Evolutionary conservation across 2,797 vertebrate genomes (phyloP).

Genomic region (Xiphophorus birchmanni): DNA sequence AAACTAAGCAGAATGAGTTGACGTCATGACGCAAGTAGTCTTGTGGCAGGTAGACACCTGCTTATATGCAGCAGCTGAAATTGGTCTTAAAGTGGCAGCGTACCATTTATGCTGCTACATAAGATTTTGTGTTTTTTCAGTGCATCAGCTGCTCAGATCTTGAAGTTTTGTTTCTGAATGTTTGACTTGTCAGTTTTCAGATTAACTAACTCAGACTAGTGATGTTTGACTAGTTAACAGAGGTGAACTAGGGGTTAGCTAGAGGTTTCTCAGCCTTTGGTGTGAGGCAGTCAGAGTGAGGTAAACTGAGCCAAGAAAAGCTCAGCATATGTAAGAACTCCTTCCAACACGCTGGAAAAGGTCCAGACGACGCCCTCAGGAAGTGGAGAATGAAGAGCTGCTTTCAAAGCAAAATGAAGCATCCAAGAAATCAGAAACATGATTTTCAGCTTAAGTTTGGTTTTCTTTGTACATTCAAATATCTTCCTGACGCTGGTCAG

Average conservation of each 20-base stretch:
- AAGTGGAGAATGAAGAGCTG: conserved; percentile 6
- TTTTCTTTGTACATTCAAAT: not conserved
- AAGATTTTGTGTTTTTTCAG: not conserved
- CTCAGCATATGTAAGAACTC: not conserved
- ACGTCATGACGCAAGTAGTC: too few relatives aligned
- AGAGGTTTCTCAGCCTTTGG: not conserved
- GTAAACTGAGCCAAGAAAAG: not conserved
- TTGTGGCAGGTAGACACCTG: too few relatives aligned
- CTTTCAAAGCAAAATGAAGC: not conserved
- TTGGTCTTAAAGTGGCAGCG: too few relatives aligned
- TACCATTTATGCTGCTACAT: too few relatives aligned
- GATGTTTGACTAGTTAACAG: not conserved
- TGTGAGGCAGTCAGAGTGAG: not conserved
- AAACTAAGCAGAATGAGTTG: too few relatives aligned
- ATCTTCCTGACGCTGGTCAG: not conserved
- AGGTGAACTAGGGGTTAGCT: not conserved
- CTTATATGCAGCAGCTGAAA: too few relatives aligned
- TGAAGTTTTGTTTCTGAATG: not conserved
- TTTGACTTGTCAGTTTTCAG: not conserved
- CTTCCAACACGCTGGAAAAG: not conserved
- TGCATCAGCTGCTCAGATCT: not conserved
- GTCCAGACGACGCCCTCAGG: not conserved
- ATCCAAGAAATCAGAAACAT: too few relatives aligned
- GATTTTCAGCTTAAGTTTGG: not conserved
- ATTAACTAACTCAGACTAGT: not conserved